Evolutionary conservation across 2,888 invertebrate genomes (phyloP), one percentile per base, ranked within the genome.

Genomic region (Apamea crenata): DNA sequence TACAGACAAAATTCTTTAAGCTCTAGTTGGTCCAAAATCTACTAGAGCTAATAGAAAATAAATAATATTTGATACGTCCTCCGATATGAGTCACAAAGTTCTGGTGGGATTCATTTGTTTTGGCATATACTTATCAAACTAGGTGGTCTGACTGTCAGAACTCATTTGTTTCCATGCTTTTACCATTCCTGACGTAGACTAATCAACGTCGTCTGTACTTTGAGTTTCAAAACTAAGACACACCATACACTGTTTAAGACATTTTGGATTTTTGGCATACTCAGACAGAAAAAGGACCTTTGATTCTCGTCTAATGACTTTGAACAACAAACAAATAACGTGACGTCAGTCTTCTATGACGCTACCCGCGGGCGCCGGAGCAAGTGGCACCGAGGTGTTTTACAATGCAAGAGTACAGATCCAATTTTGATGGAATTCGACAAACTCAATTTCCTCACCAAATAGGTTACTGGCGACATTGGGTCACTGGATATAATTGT

Each of bases 401-500:
- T 96, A 96, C 96, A 96, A 96, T 96, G 96, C 96, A 96, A 95
- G 93, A 92, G 92, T 90, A 93, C 82, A 88, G 93, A 91, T 92
- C 93, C 92, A 91, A 94, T 95, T 96, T 94, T 96, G 96, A 96
- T 96, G 95, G 94, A 96, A 96, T 96, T 96, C 93, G 94, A 92
- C 94, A 93, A 96, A 96, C 96, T 96, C 96, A 96, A 96, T 96
- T 96, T 95, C 93, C 76, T 91, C 89, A 90, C 91, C 94, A 94
- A 96, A 96, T 96, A 93, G 95, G 95, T 95, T 95, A 94, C 93
- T 90, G 90, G 89, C 90, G 92, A 91, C 94, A 95, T 92, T 96
- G 93, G 96, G 96, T 96, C 96, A 96, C 80, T 69, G 67, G 86
- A 87, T 84, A 91, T 95, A 94, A 96, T 96, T 96, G 96, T 94